These are phyloP conservation scores for Pogona vitticeps DNA, from an alignment of 2,113 vertebrate genomes.

Conservation along the genomic window DNA sequence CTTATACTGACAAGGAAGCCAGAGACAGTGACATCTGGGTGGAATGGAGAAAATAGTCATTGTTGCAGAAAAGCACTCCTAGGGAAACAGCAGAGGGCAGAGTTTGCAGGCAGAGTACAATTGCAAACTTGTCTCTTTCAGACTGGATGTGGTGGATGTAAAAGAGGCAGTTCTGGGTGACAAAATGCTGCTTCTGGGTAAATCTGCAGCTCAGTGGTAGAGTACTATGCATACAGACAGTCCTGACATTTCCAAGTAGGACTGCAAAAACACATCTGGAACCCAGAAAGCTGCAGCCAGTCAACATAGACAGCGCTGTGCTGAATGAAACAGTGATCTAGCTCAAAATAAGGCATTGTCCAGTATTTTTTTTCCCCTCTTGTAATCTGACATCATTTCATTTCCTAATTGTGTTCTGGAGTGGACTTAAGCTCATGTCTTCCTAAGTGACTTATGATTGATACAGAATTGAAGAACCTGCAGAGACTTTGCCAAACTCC, in stretches of 20 bases:
- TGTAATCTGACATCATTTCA: no score
- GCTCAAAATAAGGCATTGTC: background rate
- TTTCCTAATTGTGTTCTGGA: no score
- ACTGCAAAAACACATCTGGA: background rate
- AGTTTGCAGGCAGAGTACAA: background rate
- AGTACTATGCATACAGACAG: no score
- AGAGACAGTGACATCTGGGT: background rate
- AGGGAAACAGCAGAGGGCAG: background rate
- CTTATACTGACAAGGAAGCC: background rate
- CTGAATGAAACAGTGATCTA: background rate
- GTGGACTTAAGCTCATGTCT: background rate
- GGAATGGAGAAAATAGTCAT: background rate
- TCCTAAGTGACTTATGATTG: background rate
- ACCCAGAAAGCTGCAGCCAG: background rate
- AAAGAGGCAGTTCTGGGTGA: background rate
- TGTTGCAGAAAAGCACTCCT: background rate
- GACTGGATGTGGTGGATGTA: background rate
- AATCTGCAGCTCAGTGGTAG: background rate
- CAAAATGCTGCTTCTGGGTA: background rate
- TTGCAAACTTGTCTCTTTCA: no score
- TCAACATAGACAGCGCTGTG: background rate
- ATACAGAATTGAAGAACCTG: background rate
- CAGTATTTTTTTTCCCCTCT: background rate
- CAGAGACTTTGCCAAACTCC: background rate
- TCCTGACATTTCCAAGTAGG: background rate